Evolutionary conservation across 1,140 invertebrate species (phyloP).

Genomic region (Atta colombica): DNA sequence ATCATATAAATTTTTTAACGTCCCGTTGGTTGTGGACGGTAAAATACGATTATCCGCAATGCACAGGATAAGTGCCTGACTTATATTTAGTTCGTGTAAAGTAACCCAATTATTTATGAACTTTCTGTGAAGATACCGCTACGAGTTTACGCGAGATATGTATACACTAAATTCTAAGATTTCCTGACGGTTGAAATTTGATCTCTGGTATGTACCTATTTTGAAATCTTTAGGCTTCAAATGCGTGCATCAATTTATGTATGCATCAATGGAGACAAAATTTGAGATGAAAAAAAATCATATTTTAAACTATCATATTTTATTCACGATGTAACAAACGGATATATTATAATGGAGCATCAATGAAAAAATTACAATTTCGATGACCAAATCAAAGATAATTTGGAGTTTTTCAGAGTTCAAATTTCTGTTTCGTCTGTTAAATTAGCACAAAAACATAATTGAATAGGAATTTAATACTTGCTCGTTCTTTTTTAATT

Average conservation of each 20-base stretch:
- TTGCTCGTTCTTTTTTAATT: background rate
- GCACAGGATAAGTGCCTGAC: conserved; percentile 44
- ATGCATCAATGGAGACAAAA: no score
- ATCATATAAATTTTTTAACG: conserved; percentile 50
- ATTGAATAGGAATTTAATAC: conserved; percentile 29
- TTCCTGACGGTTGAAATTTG: conserved; percentile 15
- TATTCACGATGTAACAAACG: background rate
- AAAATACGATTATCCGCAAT: conserved; percentile 53
- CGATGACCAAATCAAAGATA: background rate
- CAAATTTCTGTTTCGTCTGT: background rate
- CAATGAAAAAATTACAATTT: conserved; percentile 1
- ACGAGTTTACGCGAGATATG: conserved; percentile 44
- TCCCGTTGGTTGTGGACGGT: conserved; percentile 35
- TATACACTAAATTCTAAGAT: conserved; percentile 26
- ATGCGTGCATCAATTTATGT: background rate
- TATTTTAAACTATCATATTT: background rate
- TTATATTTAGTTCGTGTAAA: conserved; percentile 50
- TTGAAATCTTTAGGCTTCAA: conserved; percentile 11
- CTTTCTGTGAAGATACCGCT: conserved; percentile 22
- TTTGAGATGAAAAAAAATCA: background rate
- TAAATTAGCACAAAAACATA: background rate
- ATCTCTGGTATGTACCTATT: background rate
- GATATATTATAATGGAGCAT: background rate
- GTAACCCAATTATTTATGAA: conserved; percentile 60
- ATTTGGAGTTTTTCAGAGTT: background rate